Evolutionary conservation across 2,888 invertebrate species (phyloP), one percentile per base, ranked within the genome.

Genomic region (Hypomecis atomaria): DNA sequence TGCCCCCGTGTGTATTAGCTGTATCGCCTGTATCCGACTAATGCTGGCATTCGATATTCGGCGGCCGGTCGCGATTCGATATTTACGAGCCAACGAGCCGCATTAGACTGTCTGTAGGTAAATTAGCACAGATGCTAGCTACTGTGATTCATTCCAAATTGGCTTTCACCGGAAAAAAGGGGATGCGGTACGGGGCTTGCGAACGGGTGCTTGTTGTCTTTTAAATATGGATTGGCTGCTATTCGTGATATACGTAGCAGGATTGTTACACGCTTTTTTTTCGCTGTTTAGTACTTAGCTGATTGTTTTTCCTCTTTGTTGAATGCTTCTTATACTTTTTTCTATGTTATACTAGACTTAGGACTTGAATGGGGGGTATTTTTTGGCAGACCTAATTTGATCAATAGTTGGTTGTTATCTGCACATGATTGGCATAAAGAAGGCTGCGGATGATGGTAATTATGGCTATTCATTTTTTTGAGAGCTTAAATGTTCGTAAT

Each of bases 81-180:
- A 90, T 92, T 92, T 92, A 92, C 90, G 92, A 90, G 77, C 86
- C 78, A 87, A 84, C 89, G 84, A 87, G 84, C 85, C 87, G 90
- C 92, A 92, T 92, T 92, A 92, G 91, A 90, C 90, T 92, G 92
- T 92, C 92, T 89, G 90, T 92, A 92, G 92, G 92, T 92, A 92
- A 92, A 92, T 92, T 92, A 92, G 92, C 92, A 89, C 92, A 92
- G 92, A 92, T 92, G 92, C 88, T 91, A 83, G 87, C 89, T 89
- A 87, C 91, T 85, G 89, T 92, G 92, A 92, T 92, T 92, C 92
- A 92, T 92, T 92, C 86, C 88, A 91, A 92, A 92, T 92, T 92
- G 92, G 92, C 90, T 92, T 92, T 89, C 90, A 90, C 87, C 86
- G 86, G 79, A 79, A 83, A 87, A 90, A 92, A 91, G 78, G 79